Percentiles rank a stretch among this genome's conserved stretches.
Conservation (phyloP, 2,888 invertebrate genomes). For the Eilema sororculum region DNA sequence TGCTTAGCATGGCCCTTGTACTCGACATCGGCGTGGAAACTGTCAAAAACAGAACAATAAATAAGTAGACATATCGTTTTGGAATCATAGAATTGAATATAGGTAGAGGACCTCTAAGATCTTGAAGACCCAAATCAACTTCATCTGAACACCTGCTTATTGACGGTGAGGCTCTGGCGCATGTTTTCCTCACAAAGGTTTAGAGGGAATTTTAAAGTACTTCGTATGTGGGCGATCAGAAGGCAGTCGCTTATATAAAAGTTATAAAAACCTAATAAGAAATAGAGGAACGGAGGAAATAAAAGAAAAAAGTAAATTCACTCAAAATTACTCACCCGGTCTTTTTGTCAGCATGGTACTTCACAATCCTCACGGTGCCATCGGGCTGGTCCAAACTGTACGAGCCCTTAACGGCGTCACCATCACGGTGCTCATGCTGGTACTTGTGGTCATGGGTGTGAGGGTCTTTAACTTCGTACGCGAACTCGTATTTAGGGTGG, state of each 20-base stretch:
- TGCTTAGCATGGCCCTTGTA: not conserved
- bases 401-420: conserved; percentile 70
- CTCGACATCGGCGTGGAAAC: not conserved
- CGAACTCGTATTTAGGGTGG: conserved; percentile 76
- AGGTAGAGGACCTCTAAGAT: no score
- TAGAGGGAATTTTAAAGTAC: no score
- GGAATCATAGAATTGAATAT: no score
- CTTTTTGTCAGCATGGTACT: conserved; percentile 71
- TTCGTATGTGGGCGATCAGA: no score
- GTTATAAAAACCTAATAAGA: no score
- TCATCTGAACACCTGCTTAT: no score
- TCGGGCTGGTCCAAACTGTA: conserved; percentile 79
- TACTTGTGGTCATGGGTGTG: conserved; percentile 78
- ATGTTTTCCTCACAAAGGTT: no score
- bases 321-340: conserved; percentile 25
- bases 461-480: conserved; percentile 77
- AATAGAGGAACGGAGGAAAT: no score
- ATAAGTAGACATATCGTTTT: not conserved
- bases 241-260: no score
- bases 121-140: no score
- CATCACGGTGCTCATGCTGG: conserved; percentile 66
- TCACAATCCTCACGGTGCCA: conserved; percentile 74
- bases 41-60: not conserved
- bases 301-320: no score
- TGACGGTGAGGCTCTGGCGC: no score